Percentiles rank a stretch among this genome's conserved stretches.
Evolutionary conservation across 2,113 vertebrate species (phyloP).

Genomic region (Neofelis nebulosa): DNA sequence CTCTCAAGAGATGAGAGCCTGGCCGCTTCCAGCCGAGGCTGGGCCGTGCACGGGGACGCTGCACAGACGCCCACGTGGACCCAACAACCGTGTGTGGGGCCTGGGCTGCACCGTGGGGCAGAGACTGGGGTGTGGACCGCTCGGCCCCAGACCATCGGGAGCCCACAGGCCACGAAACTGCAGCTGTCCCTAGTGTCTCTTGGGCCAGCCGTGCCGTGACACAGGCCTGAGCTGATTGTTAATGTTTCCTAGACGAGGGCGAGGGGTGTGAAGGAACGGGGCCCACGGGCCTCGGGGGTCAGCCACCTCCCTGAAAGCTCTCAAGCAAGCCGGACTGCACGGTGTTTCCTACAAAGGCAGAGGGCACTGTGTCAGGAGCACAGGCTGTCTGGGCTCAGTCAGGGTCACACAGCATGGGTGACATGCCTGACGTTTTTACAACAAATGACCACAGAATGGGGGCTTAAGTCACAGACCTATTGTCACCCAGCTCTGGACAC

Average conservation of each 20-base stretch:
- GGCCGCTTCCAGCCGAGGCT: too few species aligned
- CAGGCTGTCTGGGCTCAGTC: not conserved
- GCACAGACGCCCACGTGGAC: not conserved
- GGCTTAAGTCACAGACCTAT: not conserved
- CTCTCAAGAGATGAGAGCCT: not conserved
- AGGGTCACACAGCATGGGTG: accelerated
- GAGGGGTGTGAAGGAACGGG: accelerated
- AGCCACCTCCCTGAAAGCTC: not conserved
- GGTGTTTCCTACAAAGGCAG: not conserved
- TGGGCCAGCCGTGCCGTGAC: accelerated
- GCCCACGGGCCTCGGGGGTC: not conserved
- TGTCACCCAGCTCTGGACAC: too few species aligned
- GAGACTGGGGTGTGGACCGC: not conserved
- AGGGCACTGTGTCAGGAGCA: accelerated
- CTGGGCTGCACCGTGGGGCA: not conserved
- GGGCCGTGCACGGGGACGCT: accelerated
- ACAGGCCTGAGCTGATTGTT: not conserved
- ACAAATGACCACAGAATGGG: not conserved
- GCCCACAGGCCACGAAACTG: not conserved
- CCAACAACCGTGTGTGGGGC: not conserved
- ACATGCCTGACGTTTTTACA: not conserved
- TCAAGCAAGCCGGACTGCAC: too few species aligned
- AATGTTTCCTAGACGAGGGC: not conserved
- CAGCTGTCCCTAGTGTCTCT: accelerated
- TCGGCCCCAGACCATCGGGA: not conserved